These are phyloP conservation scores for Marisa cornuarietis DNA, from an alignment of 1,140 invertebrate genomes.

Conservation along the genomic window DNA sequence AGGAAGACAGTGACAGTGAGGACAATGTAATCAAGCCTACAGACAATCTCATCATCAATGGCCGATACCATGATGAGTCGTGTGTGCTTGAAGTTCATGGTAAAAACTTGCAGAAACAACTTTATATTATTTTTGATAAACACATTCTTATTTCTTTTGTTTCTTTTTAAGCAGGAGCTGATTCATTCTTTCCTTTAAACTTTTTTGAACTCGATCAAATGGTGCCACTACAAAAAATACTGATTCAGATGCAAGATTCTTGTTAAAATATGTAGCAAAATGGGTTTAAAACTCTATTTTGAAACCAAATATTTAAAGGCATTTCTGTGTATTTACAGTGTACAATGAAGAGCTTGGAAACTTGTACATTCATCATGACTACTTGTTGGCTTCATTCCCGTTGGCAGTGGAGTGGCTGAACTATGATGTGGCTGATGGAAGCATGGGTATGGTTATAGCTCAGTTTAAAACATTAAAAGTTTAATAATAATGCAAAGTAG, in stretches of 20 bases:
- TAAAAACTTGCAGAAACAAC: slow-evolving; percentile 62
- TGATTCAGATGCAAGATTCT: not conserved
- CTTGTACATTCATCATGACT: slow-evolving; percentile 93
- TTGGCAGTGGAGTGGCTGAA: slow-evolving; percentile 92
- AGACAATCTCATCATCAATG: slow-evolving; percentile 92
- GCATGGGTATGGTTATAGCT: slow-evolving; percentile 68
- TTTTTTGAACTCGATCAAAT: no score
- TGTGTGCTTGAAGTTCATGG: slow-evolving; percentile 88
- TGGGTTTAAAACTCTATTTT: no score
- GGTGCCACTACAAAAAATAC: not conserved
- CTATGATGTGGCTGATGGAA: slow-evolving; percentile 77
- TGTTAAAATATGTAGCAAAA: no score
- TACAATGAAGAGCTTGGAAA: slow-evolving; percentile 89
- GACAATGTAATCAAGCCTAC: slow-evolving; percentile 88
- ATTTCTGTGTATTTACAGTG: slow-evolving; percentile 70
- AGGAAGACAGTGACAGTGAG: slow-evolving; percentile 81
- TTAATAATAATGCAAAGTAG: not conserved
- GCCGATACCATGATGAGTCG: slow-evolving; percentile 84
- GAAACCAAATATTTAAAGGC: no score
- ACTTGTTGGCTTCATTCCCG: slow-evolving; percentile 86
- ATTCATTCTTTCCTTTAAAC: no score
- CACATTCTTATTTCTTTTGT: not conserved
- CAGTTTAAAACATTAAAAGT: no score
- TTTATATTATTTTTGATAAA: not conserved
- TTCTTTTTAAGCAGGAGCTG: not conserved